Evolutionary conservation across 2,113 vertebrate genomes (phyloP).

Genomic region (Ptilorrhoa leucosticta): DNA sequence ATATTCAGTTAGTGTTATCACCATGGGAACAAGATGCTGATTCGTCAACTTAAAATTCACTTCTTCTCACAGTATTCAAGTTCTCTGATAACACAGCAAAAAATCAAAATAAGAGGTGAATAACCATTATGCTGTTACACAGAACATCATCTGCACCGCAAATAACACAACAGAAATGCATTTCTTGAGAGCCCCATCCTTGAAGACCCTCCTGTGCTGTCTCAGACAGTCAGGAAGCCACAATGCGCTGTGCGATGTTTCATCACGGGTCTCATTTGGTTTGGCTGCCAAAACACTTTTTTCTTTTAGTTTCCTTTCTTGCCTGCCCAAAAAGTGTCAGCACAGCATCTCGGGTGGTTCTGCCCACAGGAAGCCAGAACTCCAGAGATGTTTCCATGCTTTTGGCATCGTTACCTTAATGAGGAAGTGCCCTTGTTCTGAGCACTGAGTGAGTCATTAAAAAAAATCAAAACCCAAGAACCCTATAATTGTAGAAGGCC

Average conservation of each 20-base stretch:
- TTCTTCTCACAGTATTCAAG: conserved; percentile 89
- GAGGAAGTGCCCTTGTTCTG: conserved; percentile 64
- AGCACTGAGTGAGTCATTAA: conserved; percentile 67
- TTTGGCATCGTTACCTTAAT: conserved; percentile 43
- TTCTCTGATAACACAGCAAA: conserved; percentile 86
- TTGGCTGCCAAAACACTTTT: conserved; percentile 52
- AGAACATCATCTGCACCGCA: conserved; percentile 82
- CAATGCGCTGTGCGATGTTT: not conserved
- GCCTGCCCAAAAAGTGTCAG: conserved; percentile 36
- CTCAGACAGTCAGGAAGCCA: conserved; percentile 40
- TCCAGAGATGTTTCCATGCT: conserved; percentile 7
- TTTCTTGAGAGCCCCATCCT: conserved; percentile 68
- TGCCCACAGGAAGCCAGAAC: conserved; percentile 35
- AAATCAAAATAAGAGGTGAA: conserved; percentile 75
- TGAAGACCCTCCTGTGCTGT: conserved; percentile 55
- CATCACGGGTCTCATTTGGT: not conserved
- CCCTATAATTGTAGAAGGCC: conserved; percentile 32
- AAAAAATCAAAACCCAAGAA: not conserved
- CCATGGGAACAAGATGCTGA: conserved; percentile 93
- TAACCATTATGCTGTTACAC: conserved; percentile 81
- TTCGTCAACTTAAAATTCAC: conserved; percentile 89
- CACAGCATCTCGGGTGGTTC: not conserved
- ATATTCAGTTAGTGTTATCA: conserved; percentile 92
- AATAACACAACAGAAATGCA: conserved; percentile 81
- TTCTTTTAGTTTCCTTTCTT: not conserved